These are phyloP conservation scores for Carassius auratus DNA, from an alignment of 2,113 vertebrate genomes.

Conservation along the genomic window DNA sequence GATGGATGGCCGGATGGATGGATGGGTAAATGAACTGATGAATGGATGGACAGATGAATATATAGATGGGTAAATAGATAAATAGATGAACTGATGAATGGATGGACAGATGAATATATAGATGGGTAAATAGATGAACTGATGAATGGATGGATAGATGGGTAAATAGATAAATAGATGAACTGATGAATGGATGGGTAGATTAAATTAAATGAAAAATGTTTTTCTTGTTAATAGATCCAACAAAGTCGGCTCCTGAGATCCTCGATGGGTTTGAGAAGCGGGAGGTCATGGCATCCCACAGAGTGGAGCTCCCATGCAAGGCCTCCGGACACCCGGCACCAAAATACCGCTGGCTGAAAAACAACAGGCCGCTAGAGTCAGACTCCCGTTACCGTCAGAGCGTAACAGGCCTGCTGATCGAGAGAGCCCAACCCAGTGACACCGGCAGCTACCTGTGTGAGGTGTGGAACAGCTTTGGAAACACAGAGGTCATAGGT, in stretches of 20 bases:
- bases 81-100: neutral
- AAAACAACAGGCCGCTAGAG: constrained; percentile 93
- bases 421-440: constrained; percentile 86
- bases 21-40: neutral
- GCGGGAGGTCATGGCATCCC: constrained; percentile 92
- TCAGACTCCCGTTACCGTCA: constrained; percentile 91
- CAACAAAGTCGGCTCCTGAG: constrained; percentile 91
- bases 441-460: constrained; percentile 94
- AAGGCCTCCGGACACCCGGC: constrained; percentile 94
- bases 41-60: neutral
- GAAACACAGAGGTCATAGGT: constrained; percentile 92
- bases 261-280: constrained; percentile 97
- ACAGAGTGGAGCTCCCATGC: constrained; percentile 94
- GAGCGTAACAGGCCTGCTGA: constrained; percentile 88
- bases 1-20: neutral
- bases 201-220: no score
- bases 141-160: neutral
- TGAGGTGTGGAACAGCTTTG: constrained; percentile 98
- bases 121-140: neutral
- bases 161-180: neutral
- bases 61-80: neutral
- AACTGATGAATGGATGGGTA: neutral
- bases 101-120: neutral
- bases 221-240: constrained; percentile 75
- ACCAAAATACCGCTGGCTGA: constrained; percentile 97